Evolutionary conservation across 2,797 vertebrate genomes (phyloP), one percentile per base, ranked within the genome.

Genomic region (Smutsia gigantea): DNA sequence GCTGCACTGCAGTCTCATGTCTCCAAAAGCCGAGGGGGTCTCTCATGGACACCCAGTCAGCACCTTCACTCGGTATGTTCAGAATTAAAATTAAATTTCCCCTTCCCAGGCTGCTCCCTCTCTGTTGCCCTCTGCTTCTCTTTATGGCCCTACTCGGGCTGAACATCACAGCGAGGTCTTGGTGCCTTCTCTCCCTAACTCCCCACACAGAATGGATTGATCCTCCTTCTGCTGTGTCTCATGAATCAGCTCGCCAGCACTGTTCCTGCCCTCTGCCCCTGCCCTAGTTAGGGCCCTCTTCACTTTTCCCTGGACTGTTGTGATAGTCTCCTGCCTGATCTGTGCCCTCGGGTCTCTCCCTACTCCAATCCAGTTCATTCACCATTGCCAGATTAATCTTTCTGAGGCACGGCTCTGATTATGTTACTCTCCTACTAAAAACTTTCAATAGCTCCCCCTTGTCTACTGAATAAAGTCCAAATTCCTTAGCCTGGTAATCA

Each of bases 321-420:
- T 66, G 93, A 66, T 88, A 71, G 68, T 84, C 86, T 94, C 75
- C 87, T 53, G 77, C n/a, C 85, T 93, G 86, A 78, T 84, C 57
- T 92, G 66, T 49, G 77, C 90, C 82, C 90, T 94, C 87, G 66
- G 84, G 74, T 91, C 71, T 92, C 83, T 95, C 74, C 61, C 66
- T 18, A 49, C 61, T 96, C 79, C 23, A 81, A 72, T 94, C 83
- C 79, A 61, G 93, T 97, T 93, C 95, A 77, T 57, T 94, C 86
- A 95, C n/a, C 42, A 51, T 68, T 95, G 95, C 75, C 92, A 97
- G 95, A 96, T 96, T 96, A 96, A 97, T 96, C 94, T 97, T 95
- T 69, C 81, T 63, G 75, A 96, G 94, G 71, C 84, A 94, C 51
- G 96, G 97, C 69, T 94, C 90, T 97, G 96, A 95, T 94, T 95